Conservation (phyloP, 1,140 invertebrate species). For the Thaumetopoea pityocampa region DNA sequence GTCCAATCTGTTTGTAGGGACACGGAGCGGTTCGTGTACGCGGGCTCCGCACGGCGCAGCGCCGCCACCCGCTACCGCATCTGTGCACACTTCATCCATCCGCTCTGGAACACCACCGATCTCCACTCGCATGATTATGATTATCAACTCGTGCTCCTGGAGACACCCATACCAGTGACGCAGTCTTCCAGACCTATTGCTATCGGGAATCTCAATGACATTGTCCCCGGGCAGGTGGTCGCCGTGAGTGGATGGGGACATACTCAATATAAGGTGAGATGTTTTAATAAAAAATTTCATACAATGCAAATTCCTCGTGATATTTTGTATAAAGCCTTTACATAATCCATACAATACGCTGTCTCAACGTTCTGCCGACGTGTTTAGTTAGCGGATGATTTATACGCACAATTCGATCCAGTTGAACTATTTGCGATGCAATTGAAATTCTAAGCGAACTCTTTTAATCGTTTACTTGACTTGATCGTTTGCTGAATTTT, state of each 20-base stretch:
- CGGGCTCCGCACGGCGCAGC: conserved; percentile 40
- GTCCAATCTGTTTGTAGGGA: conserved; percentile 35
- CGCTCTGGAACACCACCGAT: conserved; percentile 33
- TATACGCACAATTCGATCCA: too few species aligned
- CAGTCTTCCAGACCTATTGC: conserved; percentile 39
- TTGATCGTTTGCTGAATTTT: too few species aligned
- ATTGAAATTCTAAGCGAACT: too few species aligned
- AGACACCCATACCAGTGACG: conserved; percentile 41
- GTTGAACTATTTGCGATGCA: too few species aligned
- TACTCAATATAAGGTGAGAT: conserved; percentile 40
- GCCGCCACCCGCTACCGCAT: conserved; percentile 28
- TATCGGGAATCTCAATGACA: conserved; percentile 34
- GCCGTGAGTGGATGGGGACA: conserved; percentile 59
- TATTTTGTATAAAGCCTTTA: too few species aligned
- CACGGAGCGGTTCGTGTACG: conserved; percentile 33
- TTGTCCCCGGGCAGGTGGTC: conserved; percentile 28
- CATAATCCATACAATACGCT: too few species aligned
- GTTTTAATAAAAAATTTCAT: not conserved
- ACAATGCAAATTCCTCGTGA: not conserved
- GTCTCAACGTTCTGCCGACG: too few species aligned
- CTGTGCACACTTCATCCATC: conserved; percentile 55
- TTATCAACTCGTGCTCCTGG: conserved; percentile 53
- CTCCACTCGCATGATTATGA: conserved; percentile 47
- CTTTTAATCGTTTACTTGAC: too few species aligned
- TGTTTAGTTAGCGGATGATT: too few species aligned